These are phyloP conservation scores for Sebastes taczanowskii DNA, from an alignment of 2,797 vertebrate species.

Conservation along the genomic window DNA sequence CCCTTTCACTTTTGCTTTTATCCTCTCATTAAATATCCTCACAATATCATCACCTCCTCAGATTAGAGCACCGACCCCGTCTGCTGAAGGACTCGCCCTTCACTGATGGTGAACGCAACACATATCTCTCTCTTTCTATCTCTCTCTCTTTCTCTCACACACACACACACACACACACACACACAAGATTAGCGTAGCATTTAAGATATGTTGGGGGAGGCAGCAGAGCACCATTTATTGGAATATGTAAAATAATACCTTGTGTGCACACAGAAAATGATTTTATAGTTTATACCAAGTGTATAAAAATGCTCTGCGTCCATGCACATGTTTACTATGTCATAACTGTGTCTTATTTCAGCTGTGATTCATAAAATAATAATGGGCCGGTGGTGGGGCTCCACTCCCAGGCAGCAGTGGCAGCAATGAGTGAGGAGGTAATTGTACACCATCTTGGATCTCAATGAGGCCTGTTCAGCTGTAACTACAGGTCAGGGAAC, in stretches of 20 bases:
- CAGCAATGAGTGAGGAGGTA: neutral
- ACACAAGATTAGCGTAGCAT: neutral
- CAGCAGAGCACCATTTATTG: constrained; percentile 3
- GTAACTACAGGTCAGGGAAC: neutral
- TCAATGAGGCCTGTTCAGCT: neutral
- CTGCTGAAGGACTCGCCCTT: constrained; percentile 62
- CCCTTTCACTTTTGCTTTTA: constrained; percentile 48
- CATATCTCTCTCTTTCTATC: neutral
- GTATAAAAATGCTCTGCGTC: neutral
- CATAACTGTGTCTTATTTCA: neutral
- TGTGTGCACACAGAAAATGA: neutral
- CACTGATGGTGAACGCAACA: constrained; percentile 19
- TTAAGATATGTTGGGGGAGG: constrained; percentile 13
- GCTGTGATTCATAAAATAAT: neutral
- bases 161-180: neutral
- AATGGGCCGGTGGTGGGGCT: neutral
- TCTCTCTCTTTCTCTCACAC: neutral
- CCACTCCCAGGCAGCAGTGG: neutral
- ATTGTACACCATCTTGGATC: neutral
- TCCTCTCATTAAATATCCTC: constrained; percentile 70
- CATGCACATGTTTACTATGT: neutral
- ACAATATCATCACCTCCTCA: constrained; percentile 63
- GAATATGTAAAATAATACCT: neutral
- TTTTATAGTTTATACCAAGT: neutral
- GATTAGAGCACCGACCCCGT: constrained; percentile 72